phyloP scores from a whole-genome alignment of 2,113 vertebrate genomes.

The Vanacampus margaritifer region DNA sequence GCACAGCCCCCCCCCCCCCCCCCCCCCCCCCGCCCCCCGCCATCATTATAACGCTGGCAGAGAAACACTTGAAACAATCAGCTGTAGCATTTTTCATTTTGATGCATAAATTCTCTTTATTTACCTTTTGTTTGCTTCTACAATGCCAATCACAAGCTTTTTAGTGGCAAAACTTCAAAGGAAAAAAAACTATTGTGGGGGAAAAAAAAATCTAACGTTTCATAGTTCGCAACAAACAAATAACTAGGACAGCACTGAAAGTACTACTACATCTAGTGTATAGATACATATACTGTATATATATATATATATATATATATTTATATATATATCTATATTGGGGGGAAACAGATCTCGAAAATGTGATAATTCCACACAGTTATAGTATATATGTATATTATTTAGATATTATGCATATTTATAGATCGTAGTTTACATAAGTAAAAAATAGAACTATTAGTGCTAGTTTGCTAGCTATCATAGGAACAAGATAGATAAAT shows the following conservation, averaged over 20 bases:
- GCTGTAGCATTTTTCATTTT: slow-evolving; percentile 75
- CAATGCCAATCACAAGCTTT: slow-evolving; percentile 55
- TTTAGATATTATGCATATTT: no score
- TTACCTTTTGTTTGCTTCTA: slow-evolving; percentile 61
- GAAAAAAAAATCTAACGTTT: slow-evolving; percentile 19
- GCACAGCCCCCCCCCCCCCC: slow-evolving; percentile 41
- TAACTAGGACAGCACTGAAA: slow-evolving; percentile 42
- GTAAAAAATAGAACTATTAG: no score
- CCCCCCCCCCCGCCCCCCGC: slow-evolving; percentile 51
- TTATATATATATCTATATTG: no score
- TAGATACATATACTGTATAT: no score
- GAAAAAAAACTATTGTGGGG: slow-evolving; percentile 27
- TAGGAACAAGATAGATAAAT: no score
- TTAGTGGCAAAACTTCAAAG: slow-evolving; percentile 60
- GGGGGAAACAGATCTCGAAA: no score
- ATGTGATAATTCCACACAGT: no score
- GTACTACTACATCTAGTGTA: slow-evolving; percentile 14
- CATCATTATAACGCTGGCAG: slow-evolving; percentile 65
- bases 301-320: no score
- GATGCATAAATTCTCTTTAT: slow-evolving; percentile 81
- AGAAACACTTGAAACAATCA: slow-evolving; percentile 72
- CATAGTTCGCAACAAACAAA: slow-evolving; percentile 49
- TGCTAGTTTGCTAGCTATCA: no score
- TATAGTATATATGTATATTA: no score
- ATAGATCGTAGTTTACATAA: no score